Evolutionary conservation across 35 echinoderm and acorn worm genomes (phyloP).

Genomic region (Acanthaster planci): DNA sequence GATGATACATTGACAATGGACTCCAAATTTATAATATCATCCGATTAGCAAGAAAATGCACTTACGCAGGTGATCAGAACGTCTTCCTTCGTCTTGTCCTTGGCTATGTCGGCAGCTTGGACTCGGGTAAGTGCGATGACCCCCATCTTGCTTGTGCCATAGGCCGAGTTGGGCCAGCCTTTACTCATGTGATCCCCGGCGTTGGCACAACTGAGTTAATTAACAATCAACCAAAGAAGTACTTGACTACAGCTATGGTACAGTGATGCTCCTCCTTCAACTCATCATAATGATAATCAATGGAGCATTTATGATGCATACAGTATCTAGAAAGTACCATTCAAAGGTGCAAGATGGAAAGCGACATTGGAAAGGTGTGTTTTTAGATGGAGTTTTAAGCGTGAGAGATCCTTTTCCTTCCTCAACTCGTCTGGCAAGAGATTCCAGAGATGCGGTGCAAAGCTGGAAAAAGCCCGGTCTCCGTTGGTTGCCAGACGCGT

Average conservation of each 20-base stretch:
- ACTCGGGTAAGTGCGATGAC: slow-evolving; percentile 45
- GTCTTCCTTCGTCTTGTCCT: slow-evolving; percentile 37
- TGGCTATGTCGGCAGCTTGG: slow-evolving; percentile 24
- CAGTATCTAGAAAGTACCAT: too few species aligned
- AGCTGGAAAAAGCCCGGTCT: slow-evolving; percentile 6
- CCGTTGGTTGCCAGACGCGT: slow-evolving; percentile 2
- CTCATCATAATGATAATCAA: too few species aligned
- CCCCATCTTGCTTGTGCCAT: slow-evolving; percentile 75
- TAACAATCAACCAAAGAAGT: too few species aligned
- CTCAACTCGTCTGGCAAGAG: slow-evolving; percentile 1
- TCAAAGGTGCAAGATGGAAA: too few species aligned
- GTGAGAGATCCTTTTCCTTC: neutral
- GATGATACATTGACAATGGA: too few species aligned
- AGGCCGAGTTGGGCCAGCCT: slow-evolving; percentile 65
- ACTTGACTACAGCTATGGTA: too few species aligned
- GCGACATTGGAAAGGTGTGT: too few species aligned
- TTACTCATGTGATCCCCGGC: slow-evolving; percentile 50
- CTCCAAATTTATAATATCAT: too few species aligned
- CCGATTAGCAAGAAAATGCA: neutral
- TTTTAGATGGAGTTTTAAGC: too few species aligned
- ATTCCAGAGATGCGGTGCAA: slow-evolving; percentile 28
- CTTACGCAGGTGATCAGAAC: slow-evolving; percentile 50
- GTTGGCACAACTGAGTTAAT: slow-evolving; percentile 41
- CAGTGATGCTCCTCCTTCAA: too few species aligned
- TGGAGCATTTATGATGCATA: too few species aligned